Conservation (phyloP, 92 coral and sea anemone genomes). For the Diadumene lineata region DNA sequence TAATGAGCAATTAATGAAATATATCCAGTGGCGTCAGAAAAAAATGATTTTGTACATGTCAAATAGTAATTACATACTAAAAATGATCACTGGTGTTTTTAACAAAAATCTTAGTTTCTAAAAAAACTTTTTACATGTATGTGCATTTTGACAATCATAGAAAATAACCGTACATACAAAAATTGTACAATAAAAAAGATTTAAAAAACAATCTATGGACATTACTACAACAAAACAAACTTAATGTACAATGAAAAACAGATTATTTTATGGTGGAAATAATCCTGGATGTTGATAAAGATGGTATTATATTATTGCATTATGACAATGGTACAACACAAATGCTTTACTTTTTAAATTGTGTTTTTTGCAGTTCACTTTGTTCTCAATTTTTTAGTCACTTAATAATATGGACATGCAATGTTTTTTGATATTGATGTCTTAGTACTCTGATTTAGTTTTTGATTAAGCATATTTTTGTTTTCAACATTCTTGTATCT, state of each 20-base stretch:
- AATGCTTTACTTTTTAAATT: no score
- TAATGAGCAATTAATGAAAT: neutral
- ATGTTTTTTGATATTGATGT: no score
- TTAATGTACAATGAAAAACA: slow-evolving; percentile 6
- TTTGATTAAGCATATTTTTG: neutral
- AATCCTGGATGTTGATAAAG: neutral
- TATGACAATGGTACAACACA: no score
- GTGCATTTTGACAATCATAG: slow-evolving; percentile 2
- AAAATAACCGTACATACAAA: slow-evolving; percentile 7
- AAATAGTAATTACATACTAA: neutral
- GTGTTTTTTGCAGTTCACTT: no score
- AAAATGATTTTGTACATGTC: no score
- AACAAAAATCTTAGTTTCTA: neutral
- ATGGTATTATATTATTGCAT: no score
- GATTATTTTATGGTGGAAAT: neutral
- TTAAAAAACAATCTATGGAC: slow-evolving; percentile 6
- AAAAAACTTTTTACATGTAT: slow-evolving; percentile 6
- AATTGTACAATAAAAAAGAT: slow-evolving; percentile 1
- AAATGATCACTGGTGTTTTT: neutral
- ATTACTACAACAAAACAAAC: neutral
- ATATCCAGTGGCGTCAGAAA: neutral
- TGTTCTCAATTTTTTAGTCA: no score
- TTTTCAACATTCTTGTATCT: no score
- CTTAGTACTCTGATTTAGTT: neutral
- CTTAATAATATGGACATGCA: no score